phyloP scores from a whole-genome alignment of 2,113 vertebrate species.

The Lepus timidus region DNA sequence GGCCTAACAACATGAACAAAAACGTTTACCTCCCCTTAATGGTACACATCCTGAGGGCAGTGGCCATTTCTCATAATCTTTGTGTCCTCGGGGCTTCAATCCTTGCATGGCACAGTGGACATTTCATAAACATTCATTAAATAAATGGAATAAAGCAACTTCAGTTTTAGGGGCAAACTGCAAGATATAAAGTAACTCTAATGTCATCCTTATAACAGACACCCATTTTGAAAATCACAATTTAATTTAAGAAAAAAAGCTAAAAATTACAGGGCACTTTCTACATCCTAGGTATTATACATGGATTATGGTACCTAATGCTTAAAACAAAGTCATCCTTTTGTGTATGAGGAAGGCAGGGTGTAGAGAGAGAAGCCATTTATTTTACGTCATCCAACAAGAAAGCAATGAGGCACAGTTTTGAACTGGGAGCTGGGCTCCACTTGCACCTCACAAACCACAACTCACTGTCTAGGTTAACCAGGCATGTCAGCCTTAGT shows the following conservation, averaged over 20 bases:
- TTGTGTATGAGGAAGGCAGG: not conserved
- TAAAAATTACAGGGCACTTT: constrained; percentile 41
- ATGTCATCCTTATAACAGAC: constrained; percentile 28
- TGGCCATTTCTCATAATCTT: not conserved
- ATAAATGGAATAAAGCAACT: constrained; percentile 25
- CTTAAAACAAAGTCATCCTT: constrained; percentile 61
- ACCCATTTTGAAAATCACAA: constrained; percentile 38
- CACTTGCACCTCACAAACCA: not conserved
- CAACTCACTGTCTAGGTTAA: not conserved
- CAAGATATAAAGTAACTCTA: constrained; percentile 42
- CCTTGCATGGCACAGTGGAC: not conserved
- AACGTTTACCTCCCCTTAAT: constrained; percentile 1
- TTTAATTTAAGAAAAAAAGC: constrained; percentile 17
- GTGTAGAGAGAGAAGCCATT: not conserved
- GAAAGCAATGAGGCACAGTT: constrained; percentile 22
- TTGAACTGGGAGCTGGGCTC: not conserved
- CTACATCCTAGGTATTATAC: not conserved
- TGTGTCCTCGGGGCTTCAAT: not conserved
- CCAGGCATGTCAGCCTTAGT: not conserved
- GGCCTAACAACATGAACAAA: not conserved
- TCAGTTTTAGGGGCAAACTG: not conserved
- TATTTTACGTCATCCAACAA: constrained; percentile 7
- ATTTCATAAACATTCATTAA: constrained; percentile 22
- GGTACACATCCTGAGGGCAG: not conserved
- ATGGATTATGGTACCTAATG: constrained; percentile 59